Conservation (phyloP, 2,888 invertebrate genomes). For the Andrena bicolor region DNA sequence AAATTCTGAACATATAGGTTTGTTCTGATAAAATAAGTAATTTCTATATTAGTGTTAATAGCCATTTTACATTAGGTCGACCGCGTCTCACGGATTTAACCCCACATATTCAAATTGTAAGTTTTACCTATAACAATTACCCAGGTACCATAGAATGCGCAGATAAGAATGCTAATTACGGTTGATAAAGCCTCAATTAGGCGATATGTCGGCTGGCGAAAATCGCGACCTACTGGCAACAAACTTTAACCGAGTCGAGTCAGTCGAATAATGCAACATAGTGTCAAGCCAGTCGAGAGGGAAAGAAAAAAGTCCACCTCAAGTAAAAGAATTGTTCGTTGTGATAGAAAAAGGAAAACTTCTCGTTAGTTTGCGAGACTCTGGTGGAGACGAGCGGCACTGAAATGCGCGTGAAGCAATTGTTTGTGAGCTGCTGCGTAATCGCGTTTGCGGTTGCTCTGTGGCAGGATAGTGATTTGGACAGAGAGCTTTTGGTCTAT, state of each 20-base stretch:
- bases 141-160: background rate
- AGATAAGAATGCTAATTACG: conserved; percentile 2
- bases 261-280: background rate
- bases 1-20: too few relatives aligned
- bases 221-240: background rate
- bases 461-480: background rate
- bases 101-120: too few relatives aligned
- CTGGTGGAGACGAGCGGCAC: background rate
- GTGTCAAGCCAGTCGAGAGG: too few relatives aligned
- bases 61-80: too few relatives aligned
- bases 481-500: background rate
- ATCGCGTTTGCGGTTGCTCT: background rate
- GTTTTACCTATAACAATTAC: too few relatives aligned
- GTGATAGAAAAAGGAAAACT: too few relatives aligned
- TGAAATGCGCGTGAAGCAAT: background rate
- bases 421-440: too few relatives aligned
- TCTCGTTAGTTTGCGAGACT: background rate
- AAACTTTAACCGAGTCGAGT: too few relatives aligned
- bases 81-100: too few relatives aligned
- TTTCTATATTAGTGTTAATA: too few relatives aligned
- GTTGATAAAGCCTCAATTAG: background rate
- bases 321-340: too few relatives aligned
- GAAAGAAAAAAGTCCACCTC: background rate
- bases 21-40: too few relatives aligned
- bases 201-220: background rate